A percentile compares a stretch with the other conserved stretches of the same genome.
phyloP scores from a whole-genome alignment of 92 coral and sea anemone genomes.

The Metridium senile region DNA sequence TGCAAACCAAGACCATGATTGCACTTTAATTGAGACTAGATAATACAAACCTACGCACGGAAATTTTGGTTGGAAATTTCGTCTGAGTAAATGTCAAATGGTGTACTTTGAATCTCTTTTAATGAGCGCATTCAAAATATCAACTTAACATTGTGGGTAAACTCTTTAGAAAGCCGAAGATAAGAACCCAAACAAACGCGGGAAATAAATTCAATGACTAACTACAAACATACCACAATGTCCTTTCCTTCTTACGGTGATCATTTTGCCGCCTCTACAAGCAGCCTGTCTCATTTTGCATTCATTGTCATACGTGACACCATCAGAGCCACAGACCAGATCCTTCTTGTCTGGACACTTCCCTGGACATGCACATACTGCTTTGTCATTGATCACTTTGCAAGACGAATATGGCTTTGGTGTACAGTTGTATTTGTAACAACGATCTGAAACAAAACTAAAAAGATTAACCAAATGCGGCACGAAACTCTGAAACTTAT shows the following conservation, averaged over 20 bases:
- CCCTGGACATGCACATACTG: slow-evolving; percentile 29
- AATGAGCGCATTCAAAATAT: too few relatives aligned
- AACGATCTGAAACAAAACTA: slow-evolving; percentile 15
- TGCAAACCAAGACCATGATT: too few relatives aligned
- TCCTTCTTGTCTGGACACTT: slow-evolving; percentile 15
- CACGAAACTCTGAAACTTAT: too few relatives aligned
- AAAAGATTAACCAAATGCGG: background rate
- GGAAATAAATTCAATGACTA: too few relatives aligned
- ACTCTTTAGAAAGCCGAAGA: too few relatives aligned
- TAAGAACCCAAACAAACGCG: too few relatives aligned
- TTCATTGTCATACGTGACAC: slow-evolving; percentile 32
- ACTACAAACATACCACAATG: slow-evolving; percentile 42
- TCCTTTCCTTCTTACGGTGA: slow-evolving; percentile 25
- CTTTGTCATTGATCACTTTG: slow-evolving; percentile 14
- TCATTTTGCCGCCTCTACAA: slow-evolving; percentile 21
- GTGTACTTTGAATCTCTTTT: too few relatives aligned
- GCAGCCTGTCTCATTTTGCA: slow-evolving; percentile 25
- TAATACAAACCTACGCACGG: background rate
- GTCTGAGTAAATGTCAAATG: too few relatives aligned
- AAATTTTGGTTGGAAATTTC: too few relatives aligned
- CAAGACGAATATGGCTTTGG: slow-evolving; percentile 33
- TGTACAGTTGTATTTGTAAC: slow-evolving; percentile 11
- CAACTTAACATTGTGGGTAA: too few relatives aligned
- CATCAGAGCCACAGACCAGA: slow-evolving; percentile 40
- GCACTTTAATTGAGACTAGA: too few relatives aligned